A percentile compares a stretch with the other conserved stretches of the same genome.
These are phyloP conservation scores for Pseudococcus jackbeardsleyi DNA, from an alignment of 2,888 invertebrate genomes.

Conservation along the genomic window DNA sequence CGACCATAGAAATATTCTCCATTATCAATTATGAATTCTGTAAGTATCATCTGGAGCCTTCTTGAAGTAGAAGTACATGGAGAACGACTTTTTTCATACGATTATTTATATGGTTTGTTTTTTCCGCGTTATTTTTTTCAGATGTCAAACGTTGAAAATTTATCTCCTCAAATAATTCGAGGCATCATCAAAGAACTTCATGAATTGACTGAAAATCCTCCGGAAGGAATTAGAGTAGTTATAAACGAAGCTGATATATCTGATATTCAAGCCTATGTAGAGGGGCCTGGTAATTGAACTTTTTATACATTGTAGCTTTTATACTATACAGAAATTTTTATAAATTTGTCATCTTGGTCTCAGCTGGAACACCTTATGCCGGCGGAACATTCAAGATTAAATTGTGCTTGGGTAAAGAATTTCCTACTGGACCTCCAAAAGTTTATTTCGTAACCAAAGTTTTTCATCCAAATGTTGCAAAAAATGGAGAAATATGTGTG, in stretches of 20 bases:
- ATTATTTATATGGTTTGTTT: neutral
- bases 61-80: neutral
- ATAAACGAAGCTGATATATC: constrained; percentile 94
- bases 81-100: neutral
- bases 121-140: constrained; percentile 69
- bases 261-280: constrained; percentile 91
- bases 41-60: neutral
- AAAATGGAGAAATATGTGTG: constrained; percentile 95
- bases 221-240: constrained; percentile 91
- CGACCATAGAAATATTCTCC: neutral
- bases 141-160: constrained; percentile 94
- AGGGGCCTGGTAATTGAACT: constrained; percentile 80
- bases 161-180: constrained; percentile 92
- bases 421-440: constrained; percentile 92
- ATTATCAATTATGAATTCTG: neutral
- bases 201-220: constrained; percentile 84
- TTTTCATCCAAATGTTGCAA: constrained; percentile 96
- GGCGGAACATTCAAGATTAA: constrained; percentile 92
- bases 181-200: constrained; percentile 91
- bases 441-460: constrained; percentile 94
- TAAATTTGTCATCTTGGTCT: constrained; percentile 66
- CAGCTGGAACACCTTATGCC: constrained; percentile 92
- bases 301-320: neutral
- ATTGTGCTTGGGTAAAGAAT: constrained; percentile 90
- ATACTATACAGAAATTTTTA: neutral